Evolutionary conservation across 2,113 vertebrate genomes (phyloP).

Genomic region (Lonchura striata): DNA sequence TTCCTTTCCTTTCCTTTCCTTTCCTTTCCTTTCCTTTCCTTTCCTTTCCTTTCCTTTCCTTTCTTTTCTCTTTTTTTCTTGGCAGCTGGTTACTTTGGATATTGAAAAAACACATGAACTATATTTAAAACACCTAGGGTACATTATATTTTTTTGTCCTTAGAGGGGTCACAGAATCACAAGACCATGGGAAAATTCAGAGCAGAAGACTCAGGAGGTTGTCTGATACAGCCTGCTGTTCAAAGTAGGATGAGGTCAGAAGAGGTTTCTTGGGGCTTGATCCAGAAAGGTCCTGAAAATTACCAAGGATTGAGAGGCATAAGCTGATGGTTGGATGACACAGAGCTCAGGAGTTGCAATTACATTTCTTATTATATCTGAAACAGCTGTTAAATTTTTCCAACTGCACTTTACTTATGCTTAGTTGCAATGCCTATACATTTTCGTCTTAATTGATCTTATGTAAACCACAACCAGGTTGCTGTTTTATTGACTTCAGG

Average conservation of each 20-base stretch:
- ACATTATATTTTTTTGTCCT: neutral
- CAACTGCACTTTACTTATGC: neutral
- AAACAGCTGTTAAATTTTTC: neutral
- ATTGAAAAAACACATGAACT: neutral
- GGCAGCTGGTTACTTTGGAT: neutral
- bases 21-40: too few relatives aligned
- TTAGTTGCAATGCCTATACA: neutral
- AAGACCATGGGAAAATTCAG: neutral
- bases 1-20: neutral
- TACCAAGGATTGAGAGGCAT: neutral
- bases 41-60: neutral
- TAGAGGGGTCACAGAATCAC: neutral
- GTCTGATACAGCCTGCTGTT: neutral
- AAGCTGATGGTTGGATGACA: neutral
- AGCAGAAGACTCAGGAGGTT: neutral
- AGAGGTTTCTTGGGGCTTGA: neutral
- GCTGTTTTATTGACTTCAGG: neutral
- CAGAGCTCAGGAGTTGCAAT: neutral
- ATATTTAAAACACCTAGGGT: neutral
- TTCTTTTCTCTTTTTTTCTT: neutral
- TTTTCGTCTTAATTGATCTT: neutral
- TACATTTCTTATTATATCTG: neutral
- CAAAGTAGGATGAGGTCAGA: neutral
- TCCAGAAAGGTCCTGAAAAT: neutral
- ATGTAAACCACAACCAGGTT: neutral